Evolutionary conservation across 2,113 vertebrate genomes (phyloP), one percentile per base, ranked within the genome.

Genomic region (Engraulis encrasicolus): DNA sequence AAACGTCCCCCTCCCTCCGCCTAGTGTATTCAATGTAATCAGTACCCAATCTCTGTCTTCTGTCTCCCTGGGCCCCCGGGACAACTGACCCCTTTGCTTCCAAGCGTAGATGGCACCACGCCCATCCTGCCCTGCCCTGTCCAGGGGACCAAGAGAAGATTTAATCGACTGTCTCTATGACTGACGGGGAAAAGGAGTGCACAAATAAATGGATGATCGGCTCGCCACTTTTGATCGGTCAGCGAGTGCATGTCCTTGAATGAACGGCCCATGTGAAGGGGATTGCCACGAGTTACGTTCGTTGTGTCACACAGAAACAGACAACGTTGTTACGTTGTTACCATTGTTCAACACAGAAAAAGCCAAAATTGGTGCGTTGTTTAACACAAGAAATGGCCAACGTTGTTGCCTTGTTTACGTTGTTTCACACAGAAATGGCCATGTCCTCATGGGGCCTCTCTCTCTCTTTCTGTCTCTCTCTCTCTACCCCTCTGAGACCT

Each of bases 141-240:
- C n/a, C n/a, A n/a, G n/a, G n/a, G n/a, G n/a, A n/a, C n/a, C n/a
- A n/a, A n/a, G n/a, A n/a, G n/a, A n/a, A n/a, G n/a, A n/a, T n/a
- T n/a, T 74, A 74, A 74, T 31, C 31, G 66, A 78, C 78, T 81
- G 20, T 54, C 20, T 74, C 79, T 23, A 78, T 52, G 48, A 71
- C 20, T 37, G 52, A 40, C 14, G 31, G 34, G 83, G 82, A 81
- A 81, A 78, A 78, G 52, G 19, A 82, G 20, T 50, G 54, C 49
- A 38, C 50, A 78, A 82, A 74, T 12, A n/a, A n/a, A n/a, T n/a
- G n/a, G n/a, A n/a, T n/a, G n/a, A n/a, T n/a, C n/a, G 79, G 87
- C 83, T 91, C 92, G 90, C 91, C 91, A 91, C 91, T 82, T n/a
- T n/a, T n/a, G n/a, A n/a, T n/a, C 89, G 85, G 92, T 12, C 23